Base-by-base conservation (phyloP, 2,797 vertebrate species). In the Hydrophis major region DNA sequence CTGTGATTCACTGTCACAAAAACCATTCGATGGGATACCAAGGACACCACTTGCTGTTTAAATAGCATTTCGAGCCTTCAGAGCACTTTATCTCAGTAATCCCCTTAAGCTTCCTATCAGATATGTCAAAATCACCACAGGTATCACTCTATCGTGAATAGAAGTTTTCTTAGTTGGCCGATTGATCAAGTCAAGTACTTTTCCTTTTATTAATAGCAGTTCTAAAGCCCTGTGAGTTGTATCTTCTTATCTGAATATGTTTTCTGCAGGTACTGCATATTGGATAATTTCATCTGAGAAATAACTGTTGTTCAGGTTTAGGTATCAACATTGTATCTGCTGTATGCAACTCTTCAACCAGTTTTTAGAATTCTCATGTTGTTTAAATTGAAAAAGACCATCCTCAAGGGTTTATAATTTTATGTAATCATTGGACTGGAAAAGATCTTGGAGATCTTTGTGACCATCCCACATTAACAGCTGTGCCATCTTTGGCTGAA, bases 1-100 rank as follows among this genome's bases (percentile, higher is more conserved):
- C 59, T 11, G 25, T 91, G 55, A 91, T 88, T 90, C 63, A 90
- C 63, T 69, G 22, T 61, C 90, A 83, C 25, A 88, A 93, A 56
- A 74, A 56, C 37, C 53, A 61, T 60, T 55, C 86, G n/a, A 47
- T 42, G 10, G 86, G 12, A 69, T 18, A 66, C 87, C 27, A 90
- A 18, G 37, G 47, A 6, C 4, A 86, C 14, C 32, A 28, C 7
- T 42, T 56, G 88, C 87, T 27, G 42, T 74, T 89, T 57, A 27
- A 18, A 37, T 25, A 42, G 61, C 42, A 25, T 47, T 47, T 18
- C 12, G 1, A 25, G 10, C 18, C 16, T 89, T 59, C 87, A 47
- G 2, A 59, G 63, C 11, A n/a, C 18, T 55, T 66, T 83, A 42
- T 89, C 56, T 60, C 22, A 28, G n/a, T 22, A 89, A 86, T 42